Evolutionary conservation across 2,797 vertebrate genomes (phyloP), one percentile per base, ranked within the genome.

Genomic region (Centroberyx gerrardi): DNA sequence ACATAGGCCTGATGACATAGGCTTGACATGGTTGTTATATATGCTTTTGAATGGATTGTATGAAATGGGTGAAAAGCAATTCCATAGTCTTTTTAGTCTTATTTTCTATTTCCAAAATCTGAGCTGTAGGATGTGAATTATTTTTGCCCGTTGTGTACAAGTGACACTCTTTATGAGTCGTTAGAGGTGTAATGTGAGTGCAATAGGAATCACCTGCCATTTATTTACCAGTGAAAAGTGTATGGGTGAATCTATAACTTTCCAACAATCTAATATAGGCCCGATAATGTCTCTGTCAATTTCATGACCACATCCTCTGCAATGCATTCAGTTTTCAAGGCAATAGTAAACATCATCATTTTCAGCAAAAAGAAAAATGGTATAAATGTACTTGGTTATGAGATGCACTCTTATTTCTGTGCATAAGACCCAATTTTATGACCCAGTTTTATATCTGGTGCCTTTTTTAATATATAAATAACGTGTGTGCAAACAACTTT

Each of bases 391-490:
- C 14, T 46, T 15, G 42, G 6, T 40, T 8, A 40, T 40, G 38
- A 10, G 38, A 46, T 46, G 4, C 12, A 13, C 15, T 46, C 15
- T 15, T 15, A 46, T 46, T 46, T 46, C 42, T 46, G 42, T 46
- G 42, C 14, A 46, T 46, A 15, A 46, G 42, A 46, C 42, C 42
- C 42, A 53, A 9, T 51, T 62, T 14, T 52, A 29, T 42, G 8
- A 52, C 36, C 52, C 1, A 51, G 3, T 63, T 61, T 62, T 8
- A 58, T 29, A 36, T 62, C 13, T 13, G 27, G n/a, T n/a, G 44
- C 17, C 2, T 31, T 53, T 62, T 65, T 51, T n/a, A 44, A n/a
- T 55, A 38, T 58, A n/a, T 42, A 68, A 55, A 59, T 54, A 28
- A 29, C 7, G 13, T 18, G 13, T 18, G 18, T 6, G 5, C 53